phyloP scores from a whole-genome alignment of 1,140 invertebrate species.

The Drosophila tani region DNA sequence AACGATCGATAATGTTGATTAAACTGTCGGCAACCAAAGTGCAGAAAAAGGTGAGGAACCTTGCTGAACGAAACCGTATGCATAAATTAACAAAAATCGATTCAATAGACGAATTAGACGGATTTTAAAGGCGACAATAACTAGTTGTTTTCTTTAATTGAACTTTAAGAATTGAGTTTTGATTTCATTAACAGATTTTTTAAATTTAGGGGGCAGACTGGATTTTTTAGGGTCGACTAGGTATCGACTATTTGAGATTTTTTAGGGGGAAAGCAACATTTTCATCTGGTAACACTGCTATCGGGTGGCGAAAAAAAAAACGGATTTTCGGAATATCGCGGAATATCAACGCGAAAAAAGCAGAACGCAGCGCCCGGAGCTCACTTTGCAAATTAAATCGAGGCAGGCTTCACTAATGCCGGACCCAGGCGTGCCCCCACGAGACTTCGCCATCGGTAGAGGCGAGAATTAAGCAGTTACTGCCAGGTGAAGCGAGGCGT shows the following conservation, averaged over 20 bases:
- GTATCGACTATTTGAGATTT: no score
- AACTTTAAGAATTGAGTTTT: no score
- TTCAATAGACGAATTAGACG: no score
- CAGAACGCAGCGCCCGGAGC: constrained; percentile 5
- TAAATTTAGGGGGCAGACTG: no score
- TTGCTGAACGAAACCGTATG: background rate
- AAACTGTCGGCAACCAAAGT: background rate
- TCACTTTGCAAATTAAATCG: constrained; percentile 31
- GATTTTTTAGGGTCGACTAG: no score
- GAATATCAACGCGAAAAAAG: constrained; percentile 36
- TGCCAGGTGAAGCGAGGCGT: constrained; percentile 32
- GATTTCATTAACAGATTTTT: no score
- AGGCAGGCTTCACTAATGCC: constrained; percentile 6
- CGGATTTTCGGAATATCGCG: constrained; percentile 33
- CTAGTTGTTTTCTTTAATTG: no score
- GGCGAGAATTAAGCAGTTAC: constrained; percentile 24
- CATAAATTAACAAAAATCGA: no score
- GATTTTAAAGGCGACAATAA: no score
- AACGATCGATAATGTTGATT: no score
- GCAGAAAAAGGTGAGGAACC: background rate
- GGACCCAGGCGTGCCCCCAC: background rate
- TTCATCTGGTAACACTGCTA: background rate
- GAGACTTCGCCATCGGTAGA: constrained; percentile 15
- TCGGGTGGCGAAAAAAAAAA: constrained; percentile 35
- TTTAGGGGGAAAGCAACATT: no score